Evolutionary conservation across 2,888 invertebrate genomes (phyloP).

Genomic region (Apotomis turbidana): DNA sequence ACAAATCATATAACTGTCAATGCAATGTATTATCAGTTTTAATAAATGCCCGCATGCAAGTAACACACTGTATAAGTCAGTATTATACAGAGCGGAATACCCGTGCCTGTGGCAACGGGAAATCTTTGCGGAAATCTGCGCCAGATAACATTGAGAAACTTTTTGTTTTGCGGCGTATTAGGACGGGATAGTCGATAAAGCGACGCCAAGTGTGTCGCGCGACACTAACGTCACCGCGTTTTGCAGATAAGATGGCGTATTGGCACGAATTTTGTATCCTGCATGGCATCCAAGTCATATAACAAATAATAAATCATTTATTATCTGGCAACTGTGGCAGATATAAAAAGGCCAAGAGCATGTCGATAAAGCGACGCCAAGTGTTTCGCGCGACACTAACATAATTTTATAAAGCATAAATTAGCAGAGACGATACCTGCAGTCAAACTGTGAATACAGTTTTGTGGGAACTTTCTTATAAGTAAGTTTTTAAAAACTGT

Average conservation of each 20-base stretch:
- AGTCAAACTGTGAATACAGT: too few species aligned
- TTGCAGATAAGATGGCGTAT: background rate
- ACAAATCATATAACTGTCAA: too few species aligned
- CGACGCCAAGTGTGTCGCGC: conserved; percentile 15
- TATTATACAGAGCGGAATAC: conserved; percentile 5
- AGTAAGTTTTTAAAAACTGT: too few species aligned
- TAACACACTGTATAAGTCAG: background rate
- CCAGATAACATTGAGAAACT: conserved; percentile 54
- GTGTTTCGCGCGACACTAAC: background rate
- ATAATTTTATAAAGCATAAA: too few species aligned
- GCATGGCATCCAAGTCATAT: too few species aligned
- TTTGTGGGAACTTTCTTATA: too few species aligned
- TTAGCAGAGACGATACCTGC: too few species aligned
- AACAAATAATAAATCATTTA: too few species aligned
- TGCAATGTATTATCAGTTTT: too few species aligned
- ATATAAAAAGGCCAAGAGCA: too few species aligned
- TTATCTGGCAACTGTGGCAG: too few species aligned
- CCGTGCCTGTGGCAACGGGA: conserved; percentile 57
- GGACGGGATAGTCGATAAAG: conserved; percentile 39
- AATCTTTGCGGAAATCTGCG: conserved; percentile 64
- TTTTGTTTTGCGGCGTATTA: conserved; percentile 51
- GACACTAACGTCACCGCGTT: background rate
- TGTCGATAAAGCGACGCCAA: conserved; percentile 25
- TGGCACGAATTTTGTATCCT: background rate
- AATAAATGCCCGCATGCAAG: too few species aligned